These are phyloP conservation scores for Cantharis rufa DNA, from an alignment of 2,888 invertebrate genomes.

Conservation along the genomic window DNA sequence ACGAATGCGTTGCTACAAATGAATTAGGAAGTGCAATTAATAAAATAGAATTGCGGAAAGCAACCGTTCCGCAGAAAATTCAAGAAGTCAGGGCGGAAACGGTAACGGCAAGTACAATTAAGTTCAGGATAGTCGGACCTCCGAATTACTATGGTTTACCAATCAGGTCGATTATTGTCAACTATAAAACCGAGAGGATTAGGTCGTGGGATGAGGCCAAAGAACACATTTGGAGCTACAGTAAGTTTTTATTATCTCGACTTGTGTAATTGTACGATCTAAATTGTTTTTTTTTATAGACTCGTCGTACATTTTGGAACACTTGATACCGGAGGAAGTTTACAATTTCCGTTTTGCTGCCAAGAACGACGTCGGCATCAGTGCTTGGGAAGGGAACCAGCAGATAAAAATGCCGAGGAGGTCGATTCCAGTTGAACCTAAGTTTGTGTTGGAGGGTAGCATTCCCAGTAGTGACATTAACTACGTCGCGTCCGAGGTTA, in stretches of 20 bases:
- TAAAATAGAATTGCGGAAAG: constrained; percentile 74
- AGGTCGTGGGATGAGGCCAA: constrained; percentile 71
- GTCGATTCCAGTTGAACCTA: constrained; percentile 76
- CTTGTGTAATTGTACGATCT: neutral
- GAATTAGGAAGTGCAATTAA: constrained; percentile 70
- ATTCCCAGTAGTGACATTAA: constrained; percentile 48
- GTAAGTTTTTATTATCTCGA: constrained; percentile 48
- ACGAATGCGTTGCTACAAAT: constrained; percentile 83
- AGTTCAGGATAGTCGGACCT: constrained; percentile 78
- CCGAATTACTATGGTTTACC: constrained; percentile 76
- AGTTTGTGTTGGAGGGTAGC: constrained; percentile 59
- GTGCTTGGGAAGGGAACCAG: constrained; percentile 68
- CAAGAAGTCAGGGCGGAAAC: constrained; percentile 68
- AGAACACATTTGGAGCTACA: constrained; percentile 78
- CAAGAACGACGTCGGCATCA: constrained; percentile 80
- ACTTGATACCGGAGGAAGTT: constrained; percentile 72
- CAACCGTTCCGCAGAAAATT: constrained; percentile 70
- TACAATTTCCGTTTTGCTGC: constrained; percentile 87
- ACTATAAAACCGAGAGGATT: constrained; percentile 72
- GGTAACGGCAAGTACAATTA: constrained; percentile 82
- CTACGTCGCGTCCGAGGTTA: constrained; percentile 56
- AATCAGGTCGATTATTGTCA: constrained; percentile 71
- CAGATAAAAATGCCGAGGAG: constrained; percentile 75
- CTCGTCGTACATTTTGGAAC: constrained; percentile 78
- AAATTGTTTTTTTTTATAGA: constrained; percentile 54